Evolutionary conservation across 1,140 invertebrate genomes (phyloP), one percentile per base, ranked within the genome.

Genomic region (Fopius arisanus): DNA sequence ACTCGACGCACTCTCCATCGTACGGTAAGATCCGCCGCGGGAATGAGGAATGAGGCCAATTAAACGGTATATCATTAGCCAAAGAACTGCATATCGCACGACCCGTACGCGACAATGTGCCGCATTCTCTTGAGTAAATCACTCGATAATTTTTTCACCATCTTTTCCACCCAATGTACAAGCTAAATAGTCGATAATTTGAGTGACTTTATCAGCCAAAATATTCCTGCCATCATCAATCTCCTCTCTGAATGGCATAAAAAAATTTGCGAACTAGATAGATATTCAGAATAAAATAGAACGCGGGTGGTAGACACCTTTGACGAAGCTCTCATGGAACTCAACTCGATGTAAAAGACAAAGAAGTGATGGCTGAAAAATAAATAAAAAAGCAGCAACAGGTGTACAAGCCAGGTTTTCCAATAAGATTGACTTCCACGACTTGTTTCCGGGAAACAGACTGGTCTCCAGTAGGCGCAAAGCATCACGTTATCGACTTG

Each of bases 31-130:
- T 70, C 67, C 72, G 68, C 71, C 41, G 71, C 73, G 69, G 78
- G 79, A 81, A 84, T 83, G 85, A 86, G 78, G 80, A 86, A 86
- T 82, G 81, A 79, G 81, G 83, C 83, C 82, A 85, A 86, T 87
- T 87, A 87, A 86, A 82, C 80, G 78, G 79, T 84, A 82, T 84
- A 83, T 86, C 83, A 84, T 86, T 87, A 84, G 82, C 76, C 77
- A 69, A 76, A 79, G 77, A 76, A 77, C 77, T 77, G 73, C 74
- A 77, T 23, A 19, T 48, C 43, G 43, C 16, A 19, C 43, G 62
- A 40, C 43, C 43, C 16, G 21, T 23, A 26, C 40, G 77, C 80
- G 80, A 81, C 82, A 81, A 82, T 84, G 81, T 82, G 79, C 68
- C 74, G 75, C 80, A 78, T 81, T 84, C 78, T 79, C 28, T 23